phyloP scores from a whole-genome alignment of 2,888 invertebrate species.

The Lepidonotus clava region DNA sequence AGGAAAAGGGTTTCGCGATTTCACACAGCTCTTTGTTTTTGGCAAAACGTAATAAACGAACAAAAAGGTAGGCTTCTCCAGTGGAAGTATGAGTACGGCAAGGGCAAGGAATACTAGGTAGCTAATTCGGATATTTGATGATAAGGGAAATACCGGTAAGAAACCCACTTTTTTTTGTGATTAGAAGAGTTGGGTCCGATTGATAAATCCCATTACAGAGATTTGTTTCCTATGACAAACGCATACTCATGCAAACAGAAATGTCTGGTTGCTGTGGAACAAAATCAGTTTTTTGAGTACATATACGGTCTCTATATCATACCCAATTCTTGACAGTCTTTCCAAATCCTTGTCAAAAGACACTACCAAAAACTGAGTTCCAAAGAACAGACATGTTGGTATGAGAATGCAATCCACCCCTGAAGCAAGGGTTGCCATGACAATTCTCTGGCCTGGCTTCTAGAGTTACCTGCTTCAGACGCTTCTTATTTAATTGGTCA shows the following conservation, averaged over 20 bases:
- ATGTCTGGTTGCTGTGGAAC: neutral
- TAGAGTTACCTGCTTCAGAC: conserved; percentile 1
- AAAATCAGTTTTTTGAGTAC: too few species aligned
- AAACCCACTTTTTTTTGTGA: neutral
- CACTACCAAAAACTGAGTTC: too few species aligned
- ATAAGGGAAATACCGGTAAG: neutral
- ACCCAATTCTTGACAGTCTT: too few species aligned
- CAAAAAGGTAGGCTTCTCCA: neutral
- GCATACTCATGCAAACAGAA: neutral
- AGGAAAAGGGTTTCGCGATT: too few species aligned
- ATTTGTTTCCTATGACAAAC: neutral
- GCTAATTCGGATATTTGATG: neutral
- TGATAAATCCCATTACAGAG: neutral
- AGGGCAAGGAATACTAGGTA: neutral
- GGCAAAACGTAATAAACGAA: too few species aligned
- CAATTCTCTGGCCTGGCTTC: conserved; percentile 39
- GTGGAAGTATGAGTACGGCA: neutral
- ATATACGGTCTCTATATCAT: too few species aligned
- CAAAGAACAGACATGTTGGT: conserved; percentile 2
- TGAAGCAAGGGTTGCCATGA: conserved; percentile 40
- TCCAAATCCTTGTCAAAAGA: too few species aligned
- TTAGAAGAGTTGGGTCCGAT: neutral
- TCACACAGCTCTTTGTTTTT: too few species aligned
- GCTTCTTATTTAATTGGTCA: neutral
- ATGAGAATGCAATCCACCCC: conserved; percentile 14